A percentile compares a stretch with the other conserved stretches of the same genome.
phyloP scores from a whole-genome alignment of 35 echinoderm and acorn worm species.

The Heliocidaris erythrogramma region DNA sequence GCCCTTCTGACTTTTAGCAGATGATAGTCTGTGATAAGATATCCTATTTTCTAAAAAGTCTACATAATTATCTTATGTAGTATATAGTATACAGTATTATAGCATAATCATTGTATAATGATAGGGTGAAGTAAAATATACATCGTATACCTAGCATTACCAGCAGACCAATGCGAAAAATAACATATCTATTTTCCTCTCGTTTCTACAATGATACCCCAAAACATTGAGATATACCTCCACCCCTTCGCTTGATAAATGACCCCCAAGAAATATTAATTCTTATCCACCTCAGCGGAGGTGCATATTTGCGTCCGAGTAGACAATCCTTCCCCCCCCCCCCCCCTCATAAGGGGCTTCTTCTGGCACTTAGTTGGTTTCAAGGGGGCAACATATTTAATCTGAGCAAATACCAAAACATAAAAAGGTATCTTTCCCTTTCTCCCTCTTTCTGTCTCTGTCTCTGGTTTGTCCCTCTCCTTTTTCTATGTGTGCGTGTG shows the following conservation, averaged over 20 bases:
- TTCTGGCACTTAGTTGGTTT: neutral
- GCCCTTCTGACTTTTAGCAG: no score
- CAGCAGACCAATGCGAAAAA: no score
- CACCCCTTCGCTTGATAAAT: neutral
- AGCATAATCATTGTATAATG: no score
- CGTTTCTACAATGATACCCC: neutral
- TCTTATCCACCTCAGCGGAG: neutral
- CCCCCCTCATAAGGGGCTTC: neutral
- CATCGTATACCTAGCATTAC: no score
- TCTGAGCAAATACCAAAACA: neutral
- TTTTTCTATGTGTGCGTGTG: no score
- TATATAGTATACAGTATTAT: no score
- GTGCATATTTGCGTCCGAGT: neutral
- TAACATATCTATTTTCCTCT: neutral
- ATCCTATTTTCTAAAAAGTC: no score
- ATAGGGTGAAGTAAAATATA: no score
- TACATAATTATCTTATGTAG: no score
- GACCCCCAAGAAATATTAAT: slow-evolving; percentile 7
- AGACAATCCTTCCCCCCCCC: neutral
- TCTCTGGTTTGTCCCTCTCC: neutral
- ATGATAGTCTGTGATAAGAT: no score
- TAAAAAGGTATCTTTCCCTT: neutral
- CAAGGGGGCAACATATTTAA: slow-evolving; percentile 11
- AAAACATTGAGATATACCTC: neutral
- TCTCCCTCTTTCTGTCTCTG: neutral